A percentile compares a stretch with the other conserved stretches of the same genome.
Evolutionary conservation across 2,888 invertebrate genomes (phyloP).

Genomic region (Lepidonotus clava): DNA sequence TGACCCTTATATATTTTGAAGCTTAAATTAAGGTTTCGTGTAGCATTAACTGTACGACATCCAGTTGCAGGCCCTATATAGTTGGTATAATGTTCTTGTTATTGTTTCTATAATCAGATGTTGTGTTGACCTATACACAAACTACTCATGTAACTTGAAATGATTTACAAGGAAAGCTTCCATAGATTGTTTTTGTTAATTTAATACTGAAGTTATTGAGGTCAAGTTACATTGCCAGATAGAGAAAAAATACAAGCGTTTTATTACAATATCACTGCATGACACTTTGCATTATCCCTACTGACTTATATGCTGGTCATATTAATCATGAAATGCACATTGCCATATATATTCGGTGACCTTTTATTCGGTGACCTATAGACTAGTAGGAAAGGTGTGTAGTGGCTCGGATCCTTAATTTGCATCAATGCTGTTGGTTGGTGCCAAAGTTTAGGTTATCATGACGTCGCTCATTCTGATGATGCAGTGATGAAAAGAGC

Average conservation of each 20-base stretch:
- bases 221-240: no score
- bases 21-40: no score
- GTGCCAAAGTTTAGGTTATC: neutral
- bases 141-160: neutral
- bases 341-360: neutral
- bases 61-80: neutral
- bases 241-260: no score
- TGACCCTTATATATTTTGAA: neutral
- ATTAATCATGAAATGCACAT: neutral
- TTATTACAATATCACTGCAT: no score
- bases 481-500: neutral
- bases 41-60: neutral
- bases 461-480: neutral
- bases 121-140: neutral
- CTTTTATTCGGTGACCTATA: neutral
- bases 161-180: neutral
- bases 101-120: conserved; percentile 14
- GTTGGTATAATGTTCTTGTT: neutral
- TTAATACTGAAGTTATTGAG: no score
- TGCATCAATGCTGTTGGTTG: neutral
- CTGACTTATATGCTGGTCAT: conserved; percentile 47
- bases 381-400: neutral
- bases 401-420: neutral
- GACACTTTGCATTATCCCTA: no score
- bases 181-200: conserved; percentile 3